Evolutionary conservation across 1,140 invertebrate genomes (phyloP).

Genomic region (Leptinotarsa texana): DNA sequence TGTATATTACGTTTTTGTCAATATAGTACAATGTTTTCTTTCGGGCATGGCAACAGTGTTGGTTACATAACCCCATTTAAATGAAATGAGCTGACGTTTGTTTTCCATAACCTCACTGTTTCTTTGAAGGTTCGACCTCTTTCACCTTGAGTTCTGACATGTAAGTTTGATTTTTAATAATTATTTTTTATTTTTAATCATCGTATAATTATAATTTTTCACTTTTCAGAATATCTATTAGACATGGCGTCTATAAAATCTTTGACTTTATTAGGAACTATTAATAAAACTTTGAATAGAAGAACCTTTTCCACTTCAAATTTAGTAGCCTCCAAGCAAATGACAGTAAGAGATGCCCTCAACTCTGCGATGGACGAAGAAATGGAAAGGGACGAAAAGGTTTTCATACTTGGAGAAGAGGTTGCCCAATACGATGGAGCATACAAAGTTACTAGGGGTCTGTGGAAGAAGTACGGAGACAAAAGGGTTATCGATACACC

Average conservation of each 20-base stretch:
- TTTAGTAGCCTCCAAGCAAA: slow-evolving; percentile 65
- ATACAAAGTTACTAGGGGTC: slow-evolving; percentile 92
- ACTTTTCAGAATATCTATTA: not conserved
- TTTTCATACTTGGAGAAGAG: slow-evolving; percentile 93
- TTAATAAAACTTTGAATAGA: slow-evolving; percentile 34
- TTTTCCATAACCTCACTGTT: not conserved
- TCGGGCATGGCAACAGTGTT: no score
- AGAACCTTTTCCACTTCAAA: slow-evolving; percentile 63
- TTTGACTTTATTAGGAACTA: slow-evolving; percentile 11
- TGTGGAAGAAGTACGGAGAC: slow-evolving; percentile 98
- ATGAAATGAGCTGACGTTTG: no score
- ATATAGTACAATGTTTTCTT: no score
- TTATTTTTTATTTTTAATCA: not conserved
- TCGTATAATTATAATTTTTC: not conserved
- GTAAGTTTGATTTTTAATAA: slow-evolving; percentile 12
- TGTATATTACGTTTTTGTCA: no score
- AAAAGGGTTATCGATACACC: slow-evolving; percentile 97
- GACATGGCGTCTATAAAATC: slow-evolving; percentile 24
- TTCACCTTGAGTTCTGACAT: slow-evolving; percentile 24
- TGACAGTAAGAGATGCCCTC: slow-evolving; percentile 96
- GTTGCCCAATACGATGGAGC: slow-evolving; percentile 98
- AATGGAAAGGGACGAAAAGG: slow-evolving; percentile 90
- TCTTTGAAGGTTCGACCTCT: slow-evolving; percentile 19
- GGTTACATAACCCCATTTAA: no score
- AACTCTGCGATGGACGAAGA: slow-evolving; percentile 97